Conservation (phyloP, 64 coral and sea anemone species). For the Acropora yongei region DNA sequence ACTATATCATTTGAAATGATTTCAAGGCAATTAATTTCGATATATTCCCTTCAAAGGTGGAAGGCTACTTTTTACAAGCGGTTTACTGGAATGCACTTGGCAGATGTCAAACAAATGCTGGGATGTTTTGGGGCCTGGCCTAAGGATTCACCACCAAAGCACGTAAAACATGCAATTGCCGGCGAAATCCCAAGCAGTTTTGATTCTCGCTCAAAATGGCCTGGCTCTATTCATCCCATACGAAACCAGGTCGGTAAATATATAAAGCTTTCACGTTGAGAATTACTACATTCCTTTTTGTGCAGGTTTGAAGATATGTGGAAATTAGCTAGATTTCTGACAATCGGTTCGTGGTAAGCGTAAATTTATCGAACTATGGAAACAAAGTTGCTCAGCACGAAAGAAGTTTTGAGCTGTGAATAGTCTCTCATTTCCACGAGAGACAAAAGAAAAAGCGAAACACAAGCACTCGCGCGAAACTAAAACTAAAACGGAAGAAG, state of each 20-base stretch:
- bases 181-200: conserved; percentile 59
- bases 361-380: neutral
- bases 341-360: neutral
- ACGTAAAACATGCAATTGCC: neutral
- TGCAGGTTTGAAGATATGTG: neutral
- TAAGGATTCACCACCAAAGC: neutral
- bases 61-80: conserved; percentile 61
- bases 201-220: conserved; percentile 71
- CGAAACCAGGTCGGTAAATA: conserved; percentile 63
- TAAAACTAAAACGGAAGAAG: neutral
- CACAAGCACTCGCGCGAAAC: neutral
- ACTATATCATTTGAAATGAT: too few species aligned
- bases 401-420: neutral
- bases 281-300: too few species aligned
- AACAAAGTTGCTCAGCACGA: neutral
- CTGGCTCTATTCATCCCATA: conserved; percentile 79
- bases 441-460: neutral
- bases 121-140: conserved; percentile 46
- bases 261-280: too few species aligned
- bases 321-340: neutral
- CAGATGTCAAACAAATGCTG: conserved; percentile 47
- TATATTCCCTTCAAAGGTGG: conserved; percentile 50
- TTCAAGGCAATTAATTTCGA: too few species aligned
- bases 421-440: neutral
- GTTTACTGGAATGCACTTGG: conserved; percentile 52